Evolutionary conservation across 2,888 invertebrate species (phyloP).

Genomic region (Meghimatium bilineatum): DNA sequence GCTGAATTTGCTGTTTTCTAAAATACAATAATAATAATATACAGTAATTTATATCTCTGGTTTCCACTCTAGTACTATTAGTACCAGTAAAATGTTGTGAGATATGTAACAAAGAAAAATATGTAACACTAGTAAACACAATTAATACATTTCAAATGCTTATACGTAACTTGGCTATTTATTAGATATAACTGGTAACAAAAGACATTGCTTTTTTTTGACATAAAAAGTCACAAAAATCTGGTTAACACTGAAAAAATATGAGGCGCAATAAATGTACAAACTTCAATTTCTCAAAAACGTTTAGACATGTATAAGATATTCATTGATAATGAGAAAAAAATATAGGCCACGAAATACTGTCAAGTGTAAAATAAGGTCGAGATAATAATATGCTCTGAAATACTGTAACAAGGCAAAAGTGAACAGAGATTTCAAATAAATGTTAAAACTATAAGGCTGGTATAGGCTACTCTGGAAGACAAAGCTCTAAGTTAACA

Average conservation of each 20-base stretch:
- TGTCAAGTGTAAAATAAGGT: conserved; percentile 10
- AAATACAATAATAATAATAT: too few species aligned
- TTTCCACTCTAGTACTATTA: too few species aligned
- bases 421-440: conserved; percentile 38
- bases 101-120: too few species aligned
- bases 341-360: conserved; percentile 26
- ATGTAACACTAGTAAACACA: not conserved
- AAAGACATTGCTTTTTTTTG: not conserved
- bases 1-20: too few species aligned
- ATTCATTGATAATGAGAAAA: conserved; percentile 3
- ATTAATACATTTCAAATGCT: not conserved
- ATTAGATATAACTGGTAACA: too few species aligned
- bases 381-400: conserved; percentile 17
- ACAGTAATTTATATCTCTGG: too few species aligned
- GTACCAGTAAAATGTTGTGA: too few species aligned
- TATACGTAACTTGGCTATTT: not conserved
- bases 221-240: not conserved
- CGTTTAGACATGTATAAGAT: not conserved
- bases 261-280: not conserved
- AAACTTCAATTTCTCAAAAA: not conserved
- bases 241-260: not conserved
- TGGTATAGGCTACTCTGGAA: conserved; percentile 19
- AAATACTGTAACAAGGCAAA: conserved; percentile 30
- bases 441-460: conserved; percentile 17
- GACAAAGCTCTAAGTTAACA: conserved; percentile 11